Evolutionary conservation across 2,888 invertebrate genomes (phyloP).

Genomic region (Drosophila quinaria): DNA sequence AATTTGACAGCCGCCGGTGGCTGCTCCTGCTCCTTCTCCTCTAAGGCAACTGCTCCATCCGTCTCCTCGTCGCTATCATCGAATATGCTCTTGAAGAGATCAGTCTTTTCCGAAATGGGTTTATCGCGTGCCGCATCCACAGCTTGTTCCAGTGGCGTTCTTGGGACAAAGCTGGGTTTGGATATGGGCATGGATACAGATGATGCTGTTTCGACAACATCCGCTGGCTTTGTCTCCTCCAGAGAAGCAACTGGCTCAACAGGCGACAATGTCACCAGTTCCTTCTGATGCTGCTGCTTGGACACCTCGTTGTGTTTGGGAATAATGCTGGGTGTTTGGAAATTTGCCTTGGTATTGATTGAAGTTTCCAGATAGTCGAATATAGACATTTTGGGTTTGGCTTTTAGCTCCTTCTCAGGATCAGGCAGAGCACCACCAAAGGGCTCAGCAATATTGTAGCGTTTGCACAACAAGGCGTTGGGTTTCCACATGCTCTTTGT

Average conservation of each 20-base stretch:
- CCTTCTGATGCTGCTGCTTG: conserved; percentile 5
- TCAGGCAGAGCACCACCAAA: conserved; percentile 86
- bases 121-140: conserved; percentile 79
- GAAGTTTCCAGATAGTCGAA: conserved; percentile 91
- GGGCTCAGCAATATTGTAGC: conserved; percentile 97
- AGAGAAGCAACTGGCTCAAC: not conserved
- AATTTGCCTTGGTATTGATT: conserved; percentile 87
- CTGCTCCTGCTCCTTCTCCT: conserved; percentile 22
- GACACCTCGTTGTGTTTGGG: conserved; percentile 78
- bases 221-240: not conserved
- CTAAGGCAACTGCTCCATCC: conserved; percentile 68
- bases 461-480: conserved; percentile 92
- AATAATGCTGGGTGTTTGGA: conserved; percentile 85
- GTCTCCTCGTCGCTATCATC: conserved; percentile 91
- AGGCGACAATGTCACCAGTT: not conserved
- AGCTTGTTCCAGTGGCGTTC: conserved; percentile 82
- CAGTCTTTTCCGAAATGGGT: conserved; percentile 88
- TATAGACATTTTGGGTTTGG: conserved; percentile 88
- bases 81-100: conserved; percentile 96
- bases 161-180: conserved; percentile 68
- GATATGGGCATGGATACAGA: conserved; percentile 4
- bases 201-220: conserved; percentile 1
- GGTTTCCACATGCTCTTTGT: conserved; percentile 92
- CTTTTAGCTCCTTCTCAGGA: conserved; percentile 69
- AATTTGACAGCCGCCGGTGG: conserved; percentile 66